Evolutionary conservation across 1,140 invertebrate genomes (phyloP).

Genomic region (Epicauta chinensis): DNA sequence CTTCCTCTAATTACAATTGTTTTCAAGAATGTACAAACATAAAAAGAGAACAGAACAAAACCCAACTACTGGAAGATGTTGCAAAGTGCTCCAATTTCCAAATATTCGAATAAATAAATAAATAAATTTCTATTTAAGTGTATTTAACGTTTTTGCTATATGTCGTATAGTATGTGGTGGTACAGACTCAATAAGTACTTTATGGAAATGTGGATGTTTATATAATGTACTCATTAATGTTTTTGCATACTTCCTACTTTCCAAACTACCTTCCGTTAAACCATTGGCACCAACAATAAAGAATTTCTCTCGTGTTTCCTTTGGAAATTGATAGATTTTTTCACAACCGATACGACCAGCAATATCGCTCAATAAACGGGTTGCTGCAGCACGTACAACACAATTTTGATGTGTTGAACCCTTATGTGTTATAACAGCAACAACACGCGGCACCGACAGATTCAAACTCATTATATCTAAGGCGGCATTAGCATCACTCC

Average conservation of each 20-base stretch:
- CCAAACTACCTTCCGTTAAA: slow-evolving; percentile 77
- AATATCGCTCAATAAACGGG: slow-evolving; percentile 67
- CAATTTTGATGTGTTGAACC: slow-evolving; percentile 77
- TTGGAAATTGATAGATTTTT: slow-evolving; percentile 62
- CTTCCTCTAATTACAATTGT: too few species aligned
- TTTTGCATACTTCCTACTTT: slow-evolving; percentile 71
- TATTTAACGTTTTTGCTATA: slow-evolving; percentile 60
- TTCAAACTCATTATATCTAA: slow-evolving; percentile 73
- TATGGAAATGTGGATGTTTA: slow-evolving; percentile 56
- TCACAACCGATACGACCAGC: slow-evolving; percentile 67
- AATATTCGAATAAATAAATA: too few species aligned
- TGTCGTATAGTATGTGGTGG: slow-evolving; percentile 57
- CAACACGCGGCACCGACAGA: slow-evolving; percentile 52
- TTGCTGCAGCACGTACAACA: slow-evolving; percentile 71
- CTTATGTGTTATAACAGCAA: slow-evolving; percentile 46
- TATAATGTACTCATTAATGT: slow-evolving; percentile 56
- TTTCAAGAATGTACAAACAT: too few species aligned
- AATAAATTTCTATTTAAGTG: slow-evolving; percentile 44
- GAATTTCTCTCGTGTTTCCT: slow-evolving; percentile 74
- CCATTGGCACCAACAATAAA: slow-evolving; percentile 74
- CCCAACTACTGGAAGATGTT: too few species aligned
- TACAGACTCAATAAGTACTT: slow-evolving; percentile 57
- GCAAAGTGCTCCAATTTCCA: too few species aligned
- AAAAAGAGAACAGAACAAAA: too few species aligned
- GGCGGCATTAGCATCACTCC: slow-evolving; percentile 78